A percentile compares a stretch with the other conserved stretches of the same genome.
Conservation (phyloP, 2,113 vertebrate genomes). For the Sphaerodactylus townsendi region DNA sequence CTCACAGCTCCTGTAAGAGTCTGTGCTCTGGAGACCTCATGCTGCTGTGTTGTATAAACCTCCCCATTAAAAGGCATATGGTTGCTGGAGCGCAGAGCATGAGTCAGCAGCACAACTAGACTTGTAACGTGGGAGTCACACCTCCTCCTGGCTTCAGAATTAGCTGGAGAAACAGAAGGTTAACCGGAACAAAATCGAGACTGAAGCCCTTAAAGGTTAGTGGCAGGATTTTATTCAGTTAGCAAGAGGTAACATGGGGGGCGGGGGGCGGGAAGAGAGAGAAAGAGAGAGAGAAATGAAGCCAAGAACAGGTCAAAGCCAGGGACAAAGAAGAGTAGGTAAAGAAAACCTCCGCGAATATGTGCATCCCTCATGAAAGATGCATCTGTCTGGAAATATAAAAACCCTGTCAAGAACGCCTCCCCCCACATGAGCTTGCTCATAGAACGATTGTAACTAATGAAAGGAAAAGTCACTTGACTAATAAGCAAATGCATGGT, state of each 20-base stretch:
- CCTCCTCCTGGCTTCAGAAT: slow-evolving; percentile 71
- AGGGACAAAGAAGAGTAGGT: slow-evolving; percentile 40
- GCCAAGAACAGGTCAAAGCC: slow-evolving; percentile 63
- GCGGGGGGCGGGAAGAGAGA: slow-evolving; percentile 50
- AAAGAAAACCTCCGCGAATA: slow-evolving; percentile 45
- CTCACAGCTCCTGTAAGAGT: slow-evolving; percentile 52
- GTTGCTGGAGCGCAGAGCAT: slow-evolving; percentile 60
- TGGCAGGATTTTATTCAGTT: slow-evolving; percentile 55
- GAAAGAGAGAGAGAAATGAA: neutral
- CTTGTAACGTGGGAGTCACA: slow-evolving; percentile 65
- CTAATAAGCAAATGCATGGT: slow-evolving; percentile 11
- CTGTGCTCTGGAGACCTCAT: slow-evolving; percentile 56
- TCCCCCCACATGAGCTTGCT: slow-evolving; percentile 38
- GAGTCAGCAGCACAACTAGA: slow-evolving; percentile 67
- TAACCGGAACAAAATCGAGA: slow-evolving; percentile 71
- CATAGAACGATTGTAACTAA: slow-evolving; percentile 25
- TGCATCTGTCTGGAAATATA: slow-evolving; percentile 45
- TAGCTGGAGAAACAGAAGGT: slow-evolving; percentile 69
- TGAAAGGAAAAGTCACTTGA: slow-evolving; percentile 33
- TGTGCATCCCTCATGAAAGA: slow-evolving; percentile 45
- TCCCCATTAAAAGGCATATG: slow-evolving; percentile 56
- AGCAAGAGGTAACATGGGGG: slow-evolving; percentile 38
- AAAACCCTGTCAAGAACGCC: slow-evolving; percentile 26
- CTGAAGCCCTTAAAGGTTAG: slow-evolving; percentile 68
- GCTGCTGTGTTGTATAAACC: slow-evolving; percentile 58